These are phyloP conservation scores for Nannoperca obscura DNA, from an alignment of 2,797 vertebrate species.

Conservation along the genomic window DNA sequence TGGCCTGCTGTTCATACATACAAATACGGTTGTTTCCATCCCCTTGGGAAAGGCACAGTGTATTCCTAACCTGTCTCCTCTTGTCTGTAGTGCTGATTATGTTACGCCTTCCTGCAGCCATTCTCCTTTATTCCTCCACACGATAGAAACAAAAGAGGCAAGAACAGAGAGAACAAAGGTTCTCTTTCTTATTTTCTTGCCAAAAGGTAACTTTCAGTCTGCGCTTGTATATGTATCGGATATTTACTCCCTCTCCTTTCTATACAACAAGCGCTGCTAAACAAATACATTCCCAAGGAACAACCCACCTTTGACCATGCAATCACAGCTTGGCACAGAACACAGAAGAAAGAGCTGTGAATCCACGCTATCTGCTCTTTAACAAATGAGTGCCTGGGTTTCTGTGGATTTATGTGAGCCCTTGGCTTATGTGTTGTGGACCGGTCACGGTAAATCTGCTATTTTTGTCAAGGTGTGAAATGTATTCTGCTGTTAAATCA, in stretches of 20 bases:
- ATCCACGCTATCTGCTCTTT: slow-evolving; percentile 67
- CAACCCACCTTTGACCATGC: slow-evolving; percentile 57
- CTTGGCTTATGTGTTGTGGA: slow-evolving; percentile 68
- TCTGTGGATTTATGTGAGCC: slow-evolving; percentile 74
- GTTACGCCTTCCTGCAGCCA: slow-evolving; percentile 47
- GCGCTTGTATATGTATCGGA: slow-evolving; percentile 32
- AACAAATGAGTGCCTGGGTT: slow-evolving; percentile 67
- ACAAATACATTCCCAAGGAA: slow-evolving; percentile 60
- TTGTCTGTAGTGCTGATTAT: slow-evolving; percentile 43
- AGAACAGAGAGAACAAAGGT: slow-evolving; percentile 20
- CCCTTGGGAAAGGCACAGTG: slow-evolving; percentile 20
- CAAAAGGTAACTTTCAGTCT: slow-evolving; percentile 37
- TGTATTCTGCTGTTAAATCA: slow-evolving; percentile 76
- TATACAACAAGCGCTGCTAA: slow-evolving; percentile 31
- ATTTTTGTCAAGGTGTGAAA: slow-evolving; percentile 79
- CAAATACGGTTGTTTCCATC: slow-evolving; percentile 46
- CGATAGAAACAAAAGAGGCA: slow-evolving; percentile 21
- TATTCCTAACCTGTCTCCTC: slow-evolving; percentile 46
- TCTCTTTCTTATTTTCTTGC: slow-evolving; percentile 39
- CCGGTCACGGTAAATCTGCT: slow-evolving; percentile 76
- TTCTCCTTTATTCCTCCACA: slow-evolving; percentile 39
- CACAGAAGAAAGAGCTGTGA: slow-evolving; percentile 44
- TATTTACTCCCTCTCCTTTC: slow-evolving; percentile 52
- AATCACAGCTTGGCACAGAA: slow-evolving; percentile 53
- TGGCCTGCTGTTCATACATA: slow-evolving; percentile 32